Evolutionary conservation across 2,797 vertebrate genomes (phyloP), one percentile per base, ranked within the genome.

Genomic region (Phoebastria nigripes): DNA sequence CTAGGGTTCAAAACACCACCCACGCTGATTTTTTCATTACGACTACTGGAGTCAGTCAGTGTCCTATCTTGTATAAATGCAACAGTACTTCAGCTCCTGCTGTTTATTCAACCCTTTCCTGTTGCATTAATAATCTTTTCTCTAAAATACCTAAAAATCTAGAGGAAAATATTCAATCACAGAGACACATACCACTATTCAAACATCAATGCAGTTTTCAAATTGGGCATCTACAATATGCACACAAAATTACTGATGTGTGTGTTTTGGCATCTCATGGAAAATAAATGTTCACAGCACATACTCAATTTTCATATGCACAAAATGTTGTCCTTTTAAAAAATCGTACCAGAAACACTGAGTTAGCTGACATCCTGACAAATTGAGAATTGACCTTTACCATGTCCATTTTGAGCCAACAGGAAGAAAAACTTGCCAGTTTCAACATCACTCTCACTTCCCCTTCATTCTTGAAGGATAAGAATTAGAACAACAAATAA

Each of bases 161-260:
- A 97, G 96, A 96, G 87, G 88, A 90, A 97, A 97, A 96, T 89
- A 97, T 62, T 97, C 92, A 47, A 6, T 90, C 96, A 84, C 62
- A 88, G 72, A 94, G 65, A 95, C 62, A 94, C 51, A 92, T 37
- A 90, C 66, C 24, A 9, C 92, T 95, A 96, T 90, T 94, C 73
- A 94, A 74, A 85, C 4, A 0, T 22, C 81, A 82, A 80, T 39
- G 29, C 19, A 25, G 63, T 90, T 90, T 91, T 84, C 54, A 79
- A 95, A 91, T 39, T 35, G 26, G 71, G 33, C 31, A 89, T 79
- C 47, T 65, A 73, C 35, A 41, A n/a, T 54, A 89, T n/a, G 67
- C 51, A 59, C 58, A 73, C 39, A 67, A 77, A 95, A 90, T 42
- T 90, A 51, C 10, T 42, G 47, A 72, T n/a, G 41, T 44, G 52